Percentiles rank a stretch among this genome's conserved stretches.
Evolutionary conservation across 2,113 vertebrate genomes (phyloP).

Genomic region (Promerops cafer): DNA sequence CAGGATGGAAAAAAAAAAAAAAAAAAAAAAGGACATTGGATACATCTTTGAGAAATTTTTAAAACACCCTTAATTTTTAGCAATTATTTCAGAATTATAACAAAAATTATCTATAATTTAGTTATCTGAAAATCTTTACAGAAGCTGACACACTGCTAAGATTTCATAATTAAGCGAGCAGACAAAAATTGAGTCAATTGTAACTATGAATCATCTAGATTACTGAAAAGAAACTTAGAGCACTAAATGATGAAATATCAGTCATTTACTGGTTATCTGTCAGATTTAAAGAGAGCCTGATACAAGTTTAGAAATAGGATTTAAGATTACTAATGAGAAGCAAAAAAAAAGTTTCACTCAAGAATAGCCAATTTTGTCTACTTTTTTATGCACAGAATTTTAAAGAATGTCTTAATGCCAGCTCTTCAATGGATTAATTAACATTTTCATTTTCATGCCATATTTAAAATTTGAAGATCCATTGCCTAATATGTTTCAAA

Average conservation of each 20-base stretch:
- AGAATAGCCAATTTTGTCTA: background rate
- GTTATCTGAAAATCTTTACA: background rate
- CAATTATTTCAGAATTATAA: background rate
- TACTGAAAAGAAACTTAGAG: background rate
- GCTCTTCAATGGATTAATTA: background rate
- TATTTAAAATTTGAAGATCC: background rate
- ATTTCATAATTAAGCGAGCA: background rate
- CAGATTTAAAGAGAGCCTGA: background rate
- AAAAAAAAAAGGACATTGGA: background rate
- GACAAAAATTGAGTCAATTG: background rate
- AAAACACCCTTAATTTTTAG: background rate
- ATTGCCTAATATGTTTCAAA: background rate
- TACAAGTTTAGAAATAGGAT: background rate
- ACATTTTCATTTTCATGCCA: background rate
- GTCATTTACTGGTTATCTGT: constrained; percentile 6
- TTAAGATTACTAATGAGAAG: background rate
- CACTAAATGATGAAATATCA: constrained; percentile 23
- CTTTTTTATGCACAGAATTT: background rate
- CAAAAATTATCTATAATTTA: constrained; percentile 3
- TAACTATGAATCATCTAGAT: constrained; percentile 24
- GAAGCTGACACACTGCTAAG: background rate
- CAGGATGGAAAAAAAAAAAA: background rate
- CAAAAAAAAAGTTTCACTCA: background rate
- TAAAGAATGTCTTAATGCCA: background rate
- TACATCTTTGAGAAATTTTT: background rate